These are phyloP conservation scores for Cydia splendana DNA, from an alignment of 1,140 invertebrate species.

Conservation along the genomic window DNA sequence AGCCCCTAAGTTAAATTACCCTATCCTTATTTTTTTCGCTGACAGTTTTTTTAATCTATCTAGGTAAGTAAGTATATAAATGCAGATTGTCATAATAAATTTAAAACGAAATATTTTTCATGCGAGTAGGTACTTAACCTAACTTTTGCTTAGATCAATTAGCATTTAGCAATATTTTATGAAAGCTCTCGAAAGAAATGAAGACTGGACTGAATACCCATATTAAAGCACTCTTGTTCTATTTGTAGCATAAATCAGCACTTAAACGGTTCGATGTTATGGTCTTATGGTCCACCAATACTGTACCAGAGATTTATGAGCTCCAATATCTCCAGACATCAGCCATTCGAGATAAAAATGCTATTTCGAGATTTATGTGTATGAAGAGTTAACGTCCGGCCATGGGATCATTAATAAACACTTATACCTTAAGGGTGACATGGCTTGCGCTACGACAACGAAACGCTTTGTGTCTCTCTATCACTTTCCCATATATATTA, in stretches of 20 bases:
- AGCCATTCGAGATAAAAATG: constrained; percentile 16
- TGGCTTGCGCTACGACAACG: no score
- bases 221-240: neutral
- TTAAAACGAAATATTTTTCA: no score
- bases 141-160: neutral
- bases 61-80: no score
- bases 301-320: neutral
- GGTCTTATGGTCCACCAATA: neutral
- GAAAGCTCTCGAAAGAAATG: neutral
- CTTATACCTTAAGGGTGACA: neutral
- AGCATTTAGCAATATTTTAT: neutral
- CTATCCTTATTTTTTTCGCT: no score
- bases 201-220: neutral
- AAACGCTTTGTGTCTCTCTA: no score
- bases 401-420: constrained; percentile 14
- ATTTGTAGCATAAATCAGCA: constrained; percentile 21
- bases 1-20: no score
- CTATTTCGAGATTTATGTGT: constrained; percentile 18
- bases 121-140: no score
- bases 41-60: no score
- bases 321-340: neutral
- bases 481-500: no score
- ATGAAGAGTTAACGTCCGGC: constrained; percentile 28
- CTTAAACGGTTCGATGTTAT: neutral
- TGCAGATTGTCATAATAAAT: no score